These are phyloP conservation scores for Drosophila takahashii DNA, from an alignment of 1,140 invertebrate species.

Conservation along the genomic window DNA sequence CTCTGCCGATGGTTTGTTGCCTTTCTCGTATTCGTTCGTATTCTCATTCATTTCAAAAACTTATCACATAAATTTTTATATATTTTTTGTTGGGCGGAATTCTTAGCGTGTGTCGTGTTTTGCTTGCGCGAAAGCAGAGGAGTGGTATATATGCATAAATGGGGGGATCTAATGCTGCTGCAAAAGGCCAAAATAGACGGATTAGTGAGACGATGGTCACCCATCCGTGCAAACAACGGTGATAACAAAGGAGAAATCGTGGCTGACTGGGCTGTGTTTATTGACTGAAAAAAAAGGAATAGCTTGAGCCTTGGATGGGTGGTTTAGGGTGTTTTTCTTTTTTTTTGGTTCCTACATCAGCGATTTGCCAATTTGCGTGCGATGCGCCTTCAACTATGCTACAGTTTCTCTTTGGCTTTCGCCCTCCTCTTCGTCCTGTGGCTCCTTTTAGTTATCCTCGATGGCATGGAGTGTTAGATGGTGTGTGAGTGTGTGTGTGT, in stretches of 20 bases:
- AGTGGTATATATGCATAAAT: slow-evolving; percentile 11
- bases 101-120: slow-evolving; percentile 76
- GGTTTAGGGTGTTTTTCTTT: neutral
- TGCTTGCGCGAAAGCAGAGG: slow-evolving; percentile 51
- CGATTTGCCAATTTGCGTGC: slow-evolving; percentile 65
- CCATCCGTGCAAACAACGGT: slow-evolving; percentile 26
- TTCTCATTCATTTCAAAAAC: slow-evolving; percentile 59
- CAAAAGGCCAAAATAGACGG: slow-evolving; percentile 48
- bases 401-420: slow-evolving; percentile 44
- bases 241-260: slow-evolving; percentile 28
- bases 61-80: slow-evolving; percentile 84
- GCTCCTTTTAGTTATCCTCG: slow-evolving; percentile 17
- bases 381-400: slow-evolving; percentile 69
- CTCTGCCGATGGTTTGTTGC: slow-evolving; percentile 4
- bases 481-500: slow-evolving; percentile 41
- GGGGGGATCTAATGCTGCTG: slow-evolving; percentile 31
- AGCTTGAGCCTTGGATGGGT: slow-evolving; percentile 29
- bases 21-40: slow-evolving; percentile 17
- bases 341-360: slow-evolving; percentile 19
- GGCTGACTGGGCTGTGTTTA: slow-evolving; percentile 29
- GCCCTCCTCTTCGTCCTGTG: slow-evolving; percentile 4
- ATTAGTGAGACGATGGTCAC: slow-evolving; percentile 21
- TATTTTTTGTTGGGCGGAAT: slow-evolving; percentile 76
- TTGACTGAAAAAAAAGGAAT: slow-evolving; percentile 28
- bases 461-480: slow-evolving; percentile 10